phyloP scores from a whole-genome alignment of 1,140 invertebrate species.

The Panagrolaimus sp. region DNA sequence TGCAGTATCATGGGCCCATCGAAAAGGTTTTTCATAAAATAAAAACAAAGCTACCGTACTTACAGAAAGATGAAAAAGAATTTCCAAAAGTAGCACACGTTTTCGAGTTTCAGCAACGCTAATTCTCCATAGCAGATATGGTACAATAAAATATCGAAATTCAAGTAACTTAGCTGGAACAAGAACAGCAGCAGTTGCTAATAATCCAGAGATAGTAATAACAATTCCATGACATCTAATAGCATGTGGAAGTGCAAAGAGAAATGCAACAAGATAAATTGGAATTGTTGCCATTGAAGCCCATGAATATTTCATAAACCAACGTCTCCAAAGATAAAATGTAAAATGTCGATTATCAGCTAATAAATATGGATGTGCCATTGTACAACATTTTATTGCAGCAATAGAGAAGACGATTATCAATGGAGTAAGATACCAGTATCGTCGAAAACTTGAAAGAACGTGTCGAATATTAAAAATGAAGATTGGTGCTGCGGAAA shows the following conservation, averaged over 20 bases:
- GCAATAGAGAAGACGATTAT: slow-evolving; percentile 58
- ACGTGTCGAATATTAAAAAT: slow-evolving; percentile 55
- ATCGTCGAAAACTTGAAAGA: slow-evolving; percentile 43
- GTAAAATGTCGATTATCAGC: slow-evolving; percentile 93
- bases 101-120: slow-evolving; percentile 13
- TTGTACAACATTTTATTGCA: slow-evolving; percentile 69
- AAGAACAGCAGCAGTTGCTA: slow-evolving; percentile 66
- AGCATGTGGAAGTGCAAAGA: slow-evolving; percentile 63
- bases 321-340: slow-evolving; percentile 87
- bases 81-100: slow-evolving; percentile 68
- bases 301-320: slow-evolving; percentile 67
- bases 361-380: slow-evolving; percentile 82
- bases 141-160: slow-evolving; percentile 86
- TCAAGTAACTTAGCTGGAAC: slow-evolving; percentile 81
- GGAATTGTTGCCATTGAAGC: slow-evolving; percentile 67
- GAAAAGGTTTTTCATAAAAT: slow-evolving; percentile 75
- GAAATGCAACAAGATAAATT: slow-evolving; percentile 67
- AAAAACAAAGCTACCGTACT: slow-evolving; percentile 74
- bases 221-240: background rate
- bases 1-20: slow-evolving; percentile 70
- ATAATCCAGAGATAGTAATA: background rate
- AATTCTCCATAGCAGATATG: slow-evolving; percentile 77
- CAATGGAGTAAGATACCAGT: slow-evolving; percentile 11
- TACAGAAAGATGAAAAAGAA: slow-evolving; percentile 67
- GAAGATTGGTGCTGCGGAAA: slow-evolving; percentile 62